Evolutionary conservation across 2,888 invertebrate genomes (phyloP).

Genomic region (Eudasyphora cyanicolor): DNA sequence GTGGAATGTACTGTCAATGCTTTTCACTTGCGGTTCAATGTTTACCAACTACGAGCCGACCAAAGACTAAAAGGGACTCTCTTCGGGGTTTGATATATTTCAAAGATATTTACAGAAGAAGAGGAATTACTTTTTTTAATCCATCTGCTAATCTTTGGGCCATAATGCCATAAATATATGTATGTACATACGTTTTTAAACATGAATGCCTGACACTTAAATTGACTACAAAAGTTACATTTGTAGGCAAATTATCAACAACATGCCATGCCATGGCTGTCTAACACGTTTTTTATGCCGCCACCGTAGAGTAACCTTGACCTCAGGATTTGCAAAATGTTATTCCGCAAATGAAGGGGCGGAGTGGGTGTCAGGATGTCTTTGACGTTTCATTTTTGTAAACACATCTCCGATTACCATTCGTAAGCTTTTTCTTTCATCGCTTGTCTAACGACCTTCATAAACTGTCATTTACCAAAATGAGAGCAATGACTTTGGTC

Average conservation of each 20-base stretch:
- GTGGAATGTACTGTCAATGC: neutral
- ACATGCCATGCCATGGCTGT: neutral
- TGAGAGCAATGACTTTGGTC: conserved; percentile 21
- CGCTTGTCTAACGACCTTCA: conserved; percentile 5
- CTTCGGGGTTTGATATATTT: too few relatives aligned
- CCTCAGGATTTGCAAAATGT: neutral
- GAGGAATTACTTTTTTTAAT: neutral
- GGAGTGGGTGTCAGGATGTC: neutral
- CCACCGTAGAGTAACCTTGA: neutral
- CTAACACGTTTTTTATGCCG: neutral
- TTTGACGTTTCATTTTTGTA: neutral
- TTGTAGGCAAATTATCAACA: neutral
- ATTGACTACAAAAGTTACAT: neutral
- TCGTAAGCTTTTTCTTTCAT: conserved; percentile 9
- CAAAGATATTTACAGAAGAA: too few relatives aligned
- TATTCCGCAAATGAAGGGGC: neutral
- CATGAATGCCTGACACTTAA: neutral
- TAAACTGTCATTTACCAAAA: neutral
- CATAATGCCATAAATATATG: neutral
- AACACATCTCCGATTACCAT: neutral
- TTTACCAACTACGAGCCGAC: neutral
- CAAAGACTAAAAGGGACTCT: too few relatives aligned
- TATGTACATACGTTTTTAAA: neutral
- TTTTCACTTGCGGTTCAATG: neutral
- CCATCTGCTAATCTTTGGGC: neutral